Evolutionary conservation across 2,113 vertebrate genomes (phyloP).

Genomic region (Monarcha castaneiventris): DNA sequence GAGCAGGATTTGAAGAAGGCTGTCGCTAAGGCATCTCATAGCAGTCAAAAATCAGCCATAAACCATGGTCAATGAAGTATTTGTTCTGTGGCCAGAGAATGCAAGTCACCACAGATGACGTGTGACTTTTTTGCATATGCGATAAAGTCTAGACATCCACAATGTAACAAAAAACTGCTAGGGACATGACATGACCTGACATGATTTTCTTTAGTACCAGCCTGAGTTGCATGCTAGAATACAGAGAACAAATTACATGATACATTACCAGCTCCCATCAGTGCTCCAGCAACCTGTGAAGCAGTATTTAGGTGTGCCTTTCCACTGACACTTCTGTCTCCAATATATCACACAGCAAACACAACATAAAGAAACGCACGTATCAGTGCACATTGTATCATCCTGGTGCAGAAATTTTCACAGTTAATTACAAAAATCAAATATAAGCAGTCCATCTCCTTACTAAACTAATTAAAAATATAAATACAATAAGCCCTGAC

Average conservation of each 20-base stretch:
- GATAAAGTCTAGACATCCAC: background rate
- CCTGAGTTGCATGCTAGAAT: background rate
- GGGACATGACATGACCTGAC: background rate
- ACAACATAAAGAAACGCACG: background rate
- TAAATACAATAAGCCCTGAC: slow-evolving; percentile 75
- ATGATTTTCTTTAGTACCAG: background rate
- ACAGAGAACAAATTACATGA: background rate
- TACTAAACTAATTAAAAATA: slow-evolving; percentile 76
- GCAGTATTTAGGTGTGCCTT: background rate
- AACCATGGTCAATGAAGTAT: background rate
- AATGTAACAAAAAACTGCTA: background rate
- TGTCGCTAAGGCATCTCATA: background rate
- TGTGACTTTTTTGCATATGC: background rate
- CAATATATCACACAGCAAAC: slow-evolving; percentile 4
- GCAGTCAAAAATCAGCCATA: background rate
- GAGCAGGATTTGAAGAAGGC: background rate
- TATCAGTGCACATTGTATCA: background rate
- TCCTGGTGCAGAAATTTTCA: slow-evolving; percentile 51
- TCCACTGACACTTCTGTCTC: background rate
- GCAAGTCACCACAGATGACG: background rate
- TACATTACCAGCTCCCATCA: background rate
- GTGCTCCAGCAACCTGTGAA: background rate
- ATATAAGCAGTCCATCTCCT: slow-evolving; percentile 60
- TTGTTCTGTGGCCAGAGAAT: background rate
- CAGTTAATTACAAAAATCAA: slow-evolving; percentile 68